A percentile compares a stretch with the other conserved stretches of the same genome.
Conservation (phyloP, 2,888 invertebrate genomes). For the Scotopteryx bipunctaria region DNA sequence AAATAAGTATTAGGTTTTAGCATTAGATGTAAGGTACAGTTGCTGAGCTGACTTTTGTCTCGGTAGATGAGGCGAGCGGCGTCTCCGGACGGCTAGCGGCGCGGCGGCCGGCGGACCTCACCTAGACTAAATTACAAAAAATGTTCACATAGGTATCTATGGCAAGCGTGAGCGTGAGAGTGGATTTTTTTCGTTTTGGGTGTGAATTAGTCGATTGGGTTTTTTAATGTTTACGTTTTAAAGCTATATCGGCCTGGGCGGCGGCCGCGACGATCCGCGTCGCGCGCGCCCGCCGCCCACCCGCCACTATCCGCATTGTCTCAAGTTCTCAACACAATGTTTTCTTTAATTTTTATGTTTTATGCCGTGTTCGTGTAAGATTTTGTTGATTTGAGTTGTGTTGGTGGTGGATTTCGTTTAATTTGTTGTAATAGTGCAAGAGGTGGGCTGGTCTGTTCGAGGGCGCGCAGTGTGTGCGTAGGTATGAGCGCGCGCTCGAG, state of each 20-base stretch:
- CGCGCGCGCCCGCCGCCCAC: conserved; percentile 73
- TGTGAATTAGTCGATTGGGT: conserved; percentile 84
- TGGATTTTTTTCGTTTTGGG: conserved; percentile 83
- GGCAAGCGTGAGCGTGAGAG: conserved; percentile 84
- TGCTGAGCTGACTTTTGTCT: conserved; percentile 81
- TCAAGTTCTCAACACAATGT: conserved; percentile 69
- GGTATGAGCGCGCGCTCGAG: conserved; percentile 64
- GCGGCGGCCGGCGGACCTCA: conserved; percentile 77
- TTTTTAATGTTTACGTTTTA: conserved; percentile 82
- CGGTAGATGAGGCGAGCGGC: conserved; percentile 82
- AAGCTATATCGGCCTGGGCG: conserved; percentile 76
- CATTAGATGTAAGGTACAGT: conserved; percentile 41
- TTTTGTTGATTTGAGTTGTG: conserved; percentile 82
- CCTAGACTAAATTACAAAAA: conserved; percentile 81
- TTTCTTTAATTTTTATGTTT: conserved; percentile 77
- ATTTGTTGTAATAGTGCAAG: conserved; percentile 57
- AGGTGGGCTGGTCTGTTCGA: conserved; percentile 44
- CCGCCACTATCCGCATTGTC: conserved; percentile 77
- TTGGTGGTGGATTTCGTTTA: conserved; percentile 84
- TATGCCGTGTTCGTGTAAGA: conserved; percentile 83
- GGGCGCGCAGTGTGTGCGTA: conserved; percentile 71
- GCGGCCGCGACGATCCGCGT: conserved; percentile 34
- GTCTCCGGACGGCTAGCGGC: conserved; percentile 73
- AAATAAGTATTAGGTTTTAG: conserved; percentile 35
- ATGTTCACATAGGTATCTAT: conserved; percentile 84